phyloP scores from a whole-genome alignment of 1,140 invertebrate species.

The Cotesia chilonis region DNA sequence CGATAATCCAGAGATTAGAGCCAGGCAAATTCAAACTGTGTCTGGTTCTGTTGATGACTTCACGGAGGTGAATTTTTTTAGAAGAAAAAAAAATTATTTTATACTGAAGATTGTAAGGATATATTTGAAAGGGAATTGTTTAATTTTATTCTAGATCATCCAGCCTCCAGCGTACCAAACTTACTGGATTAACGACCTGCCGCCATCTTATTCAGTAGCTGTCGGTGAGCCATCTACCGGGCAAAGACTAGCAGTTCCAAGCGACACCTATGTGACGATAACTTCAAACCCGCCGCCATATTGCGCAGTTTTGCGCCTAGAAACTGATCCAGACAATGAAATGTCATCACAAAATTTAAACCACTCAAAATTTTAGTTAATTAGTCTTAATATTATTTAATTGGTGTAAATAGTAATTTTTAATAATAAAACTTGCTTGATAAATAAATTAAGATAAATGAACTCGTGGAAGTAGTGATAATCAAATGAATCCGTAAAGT shows the following conservation, averaged over 20 bases:
- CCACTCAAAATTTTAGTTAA: too few relatives aligned
- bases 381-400: too few relatives aligned
- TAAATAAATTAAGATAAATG: too few relatives aligned
- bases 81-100: background rate
- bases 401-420: too few relatives aligned
- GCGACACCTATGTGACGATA: background rate
- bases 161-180: constrained; percentile 46
- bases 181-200: constrained; percentile 46
- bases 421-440: too few relatives aligned
- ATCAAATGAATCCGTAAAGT: too few relatives aligned
- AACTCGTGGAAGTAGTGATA: too few relatives aligned
- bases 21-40: constrained; percentile 45
- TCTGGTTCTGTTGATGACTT: constrained; percentile 41
- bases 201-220: constrained; percentile 45
- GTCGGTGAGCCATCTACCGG: background rate
- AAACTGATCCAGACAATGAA: too few relatives aligned
- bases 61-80: constrained; percentile 37
- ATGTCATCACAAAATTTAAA: too few relatives aligned
- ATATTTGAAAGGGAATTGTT: background rate
- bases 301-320: too few relatives aligned
- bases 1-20: too few relatives aligned
- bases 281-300: background rate
- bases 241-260: background rate
- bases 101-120: background rate
- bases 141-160: constrained; percentile 36